These are phyloP conservation scores for Varanus komodoensis DNA, from an alignment of 2,113 vertebrate genomes.

Conservation along the genomic window DNA sequence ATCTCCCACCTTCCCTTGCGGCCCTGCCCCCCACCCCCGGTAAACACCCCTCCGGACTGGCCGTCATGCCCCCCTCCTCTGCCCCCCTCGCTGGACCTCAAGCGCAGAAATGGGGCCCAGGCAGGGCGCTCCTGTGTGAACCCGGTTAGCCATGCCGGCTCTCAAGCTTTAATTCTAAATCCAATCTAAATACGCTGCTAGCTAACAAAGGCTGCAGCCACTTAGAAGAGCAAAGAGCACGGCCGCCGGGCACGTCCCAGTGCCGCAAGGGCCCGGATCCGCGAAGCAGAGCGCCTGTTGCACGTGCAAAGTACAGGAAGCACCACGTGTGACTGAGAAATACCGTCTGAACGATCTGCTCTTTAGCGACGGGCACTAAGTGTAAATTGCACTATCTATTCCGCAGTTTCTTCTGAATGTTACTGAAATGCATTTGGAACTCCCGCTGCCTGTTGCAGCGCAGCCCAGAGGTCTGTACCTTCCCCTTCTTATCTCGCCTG, in stretches of 20 bases:
- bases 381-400: no score
- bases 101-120: conserved; percentile 34
- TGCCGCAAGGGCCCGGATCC: no score
- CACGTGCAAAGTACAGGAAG: neutral
- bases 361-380: neutral
- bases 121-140: conserved; percentile 50
- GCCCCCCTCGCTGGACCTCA: conserved; percentile 70
- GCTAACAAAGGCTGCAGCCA: conserved; percentile 1
- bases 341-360: neutral
- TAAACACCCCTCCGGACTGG: conserved; percentile 53
- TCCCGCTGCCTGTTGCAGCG: neutral
- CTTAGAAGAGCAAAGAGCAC: neutral
- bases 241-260: neutral
- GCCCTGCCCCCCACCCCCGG: conserved; percentile 15
- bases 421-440: no score
- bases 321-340: neutral
- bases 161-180: conserved; percentile 58
- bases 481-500: neutral
- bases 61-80: conserved; percentile 62
- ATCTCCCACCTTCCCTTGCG: conserved; percentile 52
- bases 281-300: neutral
- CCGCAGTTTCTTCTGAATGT: no score
- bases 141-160: conserved; percentile 38
- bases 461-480: neutral
- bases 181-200: conserved; percentile 56